phyloP scores from a whole-genome alignment of 2,888 invertebrate genomes.

The Onchidella celtica region DNA sequence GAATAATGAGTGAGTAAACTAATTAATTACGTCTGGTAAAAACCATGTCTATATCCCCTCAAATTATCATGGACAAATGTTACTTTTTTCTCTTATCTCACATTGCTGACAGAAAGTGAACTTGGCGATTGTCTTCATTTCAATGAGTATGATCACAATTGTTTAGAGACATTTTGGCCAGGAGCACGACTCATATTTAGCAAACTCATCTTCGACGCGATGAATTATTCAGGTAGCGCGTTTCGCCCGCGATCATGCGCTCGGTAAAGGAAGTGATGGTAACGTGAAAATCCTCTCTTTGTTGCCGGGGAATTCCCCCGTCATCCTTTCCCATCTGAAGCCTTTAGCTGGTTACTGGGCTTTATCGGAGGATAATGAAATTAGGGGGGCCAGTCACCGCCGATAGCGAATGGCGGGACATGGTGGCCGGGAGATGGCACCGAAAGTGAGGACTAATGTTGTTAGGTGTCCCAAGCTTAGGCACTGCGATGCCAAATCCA shows the following conservation, averaged over 20 bases:
- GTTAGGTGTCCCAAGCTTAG: slow-evolving; percentile 45
- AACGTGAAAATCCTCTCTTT: slow-evolving; percentile 49
- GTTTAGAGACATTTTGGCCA: slow-evolving; percentile 43
- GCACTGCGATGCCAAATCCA: slow-evolving; percentile 44
- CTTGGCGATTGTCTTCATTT: no score
- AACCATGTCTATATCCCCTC: no score
- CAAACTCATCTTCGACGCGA: slow-evolving; percentile 43
- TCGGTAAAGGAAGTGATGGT: slow-evolving; percentile 33
- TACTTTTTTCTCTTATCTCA: no score
- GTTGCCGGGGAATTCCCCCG: slow-evolving; percentile 38
- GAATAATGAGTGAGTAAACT: no score
- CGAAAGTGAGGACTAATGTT: slow-evolving; percentile 44
- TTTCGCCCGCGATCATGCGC: slow-evolving; percentile 3
- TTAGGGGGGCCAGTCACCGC: slow-evolving; percentile 43
- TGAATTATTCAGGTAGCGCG: slow-evolving; percentile 44
- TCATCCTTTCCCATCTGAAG: slow-evolving; percentile 28
- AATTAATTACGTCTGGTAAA: no score
- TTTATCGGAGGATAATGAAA: slow-evolving; percentile 48
- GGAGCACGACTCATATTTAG: slow-evolving; percentile 42
- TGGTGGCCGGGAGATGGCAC: slow-evolving; percentile 42
- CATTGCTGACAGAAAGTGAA: no score
- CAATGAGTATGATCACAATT: no score
- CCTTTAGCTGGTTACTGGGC: slow-evolving; percentile 40
- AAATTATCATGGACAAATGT: no score
- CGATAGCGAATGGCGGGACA: slow-evolving; percentile 43